Evolutionary conservation across 1,140 invertebrate species (phyloP).

Genomic region (Samia ricini): DNA sequence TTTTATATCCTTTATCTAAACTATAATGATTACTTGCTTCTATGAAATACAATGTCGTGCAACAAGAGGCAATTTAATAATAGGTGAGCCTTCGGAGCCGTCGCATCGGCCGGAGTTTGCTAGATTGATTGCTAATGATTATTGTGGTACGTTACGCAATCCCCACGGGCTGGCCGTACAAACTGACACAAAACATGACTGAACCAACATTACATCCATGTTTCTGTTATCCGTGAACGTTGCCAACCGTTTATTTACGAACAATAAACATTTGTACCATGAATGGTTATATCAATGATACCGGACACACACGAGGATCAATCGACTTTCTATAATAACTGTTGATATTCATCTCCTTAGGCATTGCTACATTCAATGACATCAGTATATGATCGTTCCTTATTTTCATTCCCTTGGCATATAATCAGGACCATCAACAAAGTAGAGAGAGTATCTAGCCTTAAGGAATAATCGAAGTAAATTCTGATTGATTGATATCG

Average conservation of each 20-base stretch:
- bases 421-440: conserved; percentile 21
- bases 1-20: conserved; percentile 18
- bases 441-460: conserved; percentile 19
- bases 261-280: conserved; percentile 47
- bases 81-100: conserved; percentile 37
- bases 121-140: conserved; percentile 69
- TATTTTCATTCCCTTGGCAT: conserved; percentile 28
- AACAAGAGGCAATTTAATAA: conserved; percentile 53
- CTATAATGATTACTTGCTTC: neutral
- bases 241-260: conserved; percentile 38
- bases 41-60: conserved; percentile 6
- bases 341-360: conserved; percentile 31
- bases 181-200: conserved; percentile 54
- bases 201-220: conserved; percentile 51
- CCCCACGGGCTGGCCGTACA: conserved; percentile 38
- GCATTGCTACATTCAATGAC: conserved; percentile 40
- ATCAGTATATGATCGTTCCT: conserved; percentile 33
- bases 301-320: conserved; percentile 41
- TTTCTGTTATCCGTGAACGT: conserved; percentile 41
- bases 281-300: conserved; percentile 50
- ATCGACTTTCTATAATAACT: conserved; percentile 34
- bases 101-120: conserved; percentile 49
- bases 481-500: conserved; percentile 35
- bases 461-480: conserved; percentile 19
- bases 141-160: conserved; percentile 54